A percentile compares a stretch with the other conserved stretches of the same genome.
Conservation (phyloP, 37 sponge, comb jelly and placozoan genomes). For the Agelas oroides region DNA sequence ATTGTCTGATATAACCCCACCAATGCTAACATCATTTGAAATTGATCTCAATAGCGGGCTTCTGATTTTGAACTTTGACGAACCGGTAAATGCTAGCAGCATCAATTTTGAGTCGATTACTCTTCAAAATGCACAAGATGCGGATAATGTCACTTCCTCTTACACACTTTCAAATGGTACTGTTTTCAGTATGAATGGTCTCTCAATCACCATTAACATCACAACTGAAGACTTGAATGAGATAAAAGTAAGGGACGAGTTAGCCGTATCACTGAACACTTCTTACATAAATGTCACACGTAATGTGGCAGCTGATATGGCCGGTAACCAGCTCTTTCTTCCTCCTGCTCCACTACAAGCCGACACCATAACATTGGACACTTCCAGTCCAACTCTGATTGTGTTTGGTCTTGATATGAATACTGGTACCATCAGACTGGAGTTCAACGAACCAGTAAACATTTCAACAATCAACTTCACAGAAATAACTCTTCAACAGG, state of each 20-base stretch:
- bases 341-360: conserved; percentile 59
- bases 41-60: conserved; percentile 70
- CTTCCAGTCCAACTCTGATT: conserved; percentile 66
- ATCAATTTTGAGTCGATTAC: conserved; percentile 55
- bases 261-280: conserved; percentile 62
- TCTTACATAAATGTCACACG: conserved; percentile 61
- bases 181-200: conserved; percentile 53
- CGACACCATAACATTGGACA: conserved; percentile 47
- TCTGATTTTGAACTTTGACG: conserved; percentile 75
- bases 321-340: conserved; percentile 64
- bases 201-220: conserved; percentile 63
- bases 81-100: conserved; percentile 78
- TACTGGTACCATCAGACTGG: conserved; percentile 53
- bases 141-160: conserved; percentile 39
- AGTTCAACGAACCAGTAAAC: conserved; percentile 83
- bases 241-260: conserved; percentile 58
- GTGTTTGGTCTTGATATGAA: conserved; percentile 84
- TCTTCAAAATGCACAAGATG: conserved; percentile 46
- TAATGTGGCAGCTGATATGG: conserved; percentile 70
- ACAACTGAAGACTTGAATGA: conserved; percentile 71
- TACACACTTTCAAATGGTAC: conserved; percentile 76
- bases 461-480: conserved; percentile 68
- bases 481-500: conserved; percentile 67
- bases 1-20: conserved; percentile 68
- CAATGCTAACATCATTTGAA: conserved; percentile 48